Conservation (phyloP, 2,797 vertebrate species). For the Luscinia luscinia region DNA sequence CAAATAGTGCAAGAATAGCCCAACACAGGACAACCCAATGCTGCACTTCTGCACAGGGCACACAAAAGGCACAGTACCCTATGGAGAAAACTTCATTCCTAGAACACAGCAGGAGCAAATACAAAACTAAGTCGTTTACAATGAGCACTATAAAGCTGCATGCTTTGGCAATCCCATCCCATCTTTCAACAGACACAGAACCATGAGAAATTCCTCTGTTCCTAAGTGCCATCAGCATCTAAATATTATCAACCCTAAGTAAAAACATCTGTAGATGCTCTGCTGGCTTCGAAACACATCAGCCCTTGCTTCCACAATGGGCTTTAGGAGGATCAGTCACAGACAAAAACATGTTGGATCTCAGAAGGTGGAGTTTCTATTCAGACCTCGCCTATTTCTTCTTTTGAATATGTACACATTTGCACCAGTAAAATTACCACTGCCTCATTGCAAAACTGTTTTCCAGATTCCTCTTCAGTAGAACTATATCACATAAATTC, state of each 20-base stretch:
- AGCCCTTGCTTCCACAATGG: neutral
- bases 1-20: neutral
- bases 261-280: neutral
- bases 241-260: neutral
- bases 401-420: neutral
- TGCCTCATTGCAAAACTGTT: neutral
- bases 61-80: neutral
- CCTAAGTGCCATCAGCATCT: neutral
- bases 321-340: neutral
- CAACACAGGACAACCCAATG: neutral
- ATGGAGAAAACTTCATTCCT: neutral
- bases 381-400: neutral
- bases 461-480: neutral
- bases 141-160: neutral
- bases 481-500: neutral
- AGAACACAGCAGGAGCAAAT: neutral
- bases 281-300: neutral
- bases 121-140: neutral
- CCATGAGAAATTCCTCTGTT: neutral
- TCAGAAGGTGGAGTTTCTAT: neutral
- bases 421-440: neutral
- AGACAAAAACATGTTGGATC: accelerated
- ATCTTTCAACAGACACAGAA: neutral
- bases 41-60: neutral
- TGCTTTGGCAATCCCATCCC: neutral